phyloP scores from a whole-genome alignment of 2,888 invertebrate species.

The Biston betularia region DNA sequence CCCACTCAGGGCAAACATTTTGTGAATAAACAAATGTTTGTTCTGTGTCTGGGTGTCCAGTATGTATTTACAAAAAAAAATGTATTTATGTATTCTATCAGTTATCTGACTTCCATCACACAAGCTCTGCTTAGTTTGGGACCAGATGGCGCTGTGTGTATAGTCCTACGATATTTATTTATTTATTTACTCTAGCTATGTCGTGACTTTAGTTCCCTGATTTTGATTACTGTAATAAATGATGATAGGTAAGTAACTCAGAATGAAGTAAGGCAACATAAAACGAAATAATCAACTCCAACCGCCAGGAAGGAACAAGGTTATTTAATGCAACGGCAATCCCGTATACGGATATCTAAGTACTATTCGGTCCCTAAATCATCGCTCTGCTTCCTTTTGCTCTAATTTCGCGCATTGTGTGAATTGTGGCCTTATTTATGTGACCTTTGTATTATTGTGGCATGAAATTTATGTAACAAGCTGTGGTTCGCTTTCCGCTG shows the following conservation, averaged over 20 bases:
- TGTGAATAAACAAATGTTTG: too few relatives aligned
- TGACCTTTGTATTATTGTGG: conserved; percentile 55
- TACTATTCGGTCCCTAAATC: conserved; percentile 34
- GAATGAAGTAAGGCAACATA: conserved; percentile 4
- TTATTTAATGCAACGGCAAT: conserved; percentile 36
- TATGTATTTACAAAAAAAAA: too few relatives aligned
- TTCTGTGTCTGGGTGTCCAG: too few relatives aligned
- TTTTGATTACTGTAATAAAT: too few relatives aligned
- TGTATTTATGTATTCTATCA: too few relatives aligned
- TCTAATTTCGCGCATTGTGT: conserved; percentile 59
- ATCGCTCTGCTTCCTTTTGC: conserved; percentile 39
- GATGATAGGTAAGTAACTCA: background rate
- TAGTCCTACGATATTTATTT: too few relatives aligned
- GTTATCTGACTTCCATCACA: too few relatives aligned
- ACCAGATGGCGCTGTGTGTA: too few relatives aligned
- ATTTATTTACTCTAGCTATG: too few relatives aligned
- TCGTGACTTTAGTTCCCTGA: too few relatives aligned
- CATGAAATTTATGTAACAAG: conserved; percentile 52
- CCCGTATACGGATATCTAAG: conserved; percentile 36
- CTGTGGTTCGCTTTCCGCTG: conserved; percentile 31
- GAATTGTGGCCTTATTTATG: conserved; percentile 59
- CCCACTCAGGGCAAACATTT: too few relatives aligned
- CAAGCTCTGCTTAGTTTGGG: too few relatives aligned
- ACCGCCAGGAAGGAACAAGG: conserved; percentile 24
- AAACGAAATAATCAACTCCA: conserved; percentile 16